Base-by-base conservation (phyloP, 2,888 invertebrate genomes). In the Archips crataeganus region DNA sequence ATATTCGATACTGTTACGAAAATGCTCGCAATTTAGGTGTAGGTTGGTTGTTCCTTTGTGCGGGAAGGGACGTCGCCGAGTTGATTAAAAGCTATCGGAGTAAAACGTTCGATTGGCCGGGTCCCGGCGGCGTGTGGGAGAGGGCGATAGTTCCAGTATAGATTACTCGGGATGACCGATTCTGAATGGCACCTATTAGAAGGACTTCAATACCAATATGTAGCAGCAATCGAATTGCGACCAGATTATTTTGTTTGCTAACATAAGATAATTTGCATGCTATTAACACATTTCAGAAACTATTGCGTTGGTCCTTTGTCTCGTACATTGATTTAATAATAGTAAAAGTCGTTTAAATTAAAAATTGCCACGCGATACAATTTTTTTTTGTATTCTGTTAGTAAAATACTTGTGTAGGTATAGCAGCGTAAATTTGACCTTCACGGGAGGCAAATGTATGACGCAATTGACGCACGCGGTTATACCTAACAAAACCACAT, bases 81-180 rank as follows among this genome's bases (percentile, higher is more conserved):
- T 70, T 74, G 69, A 74, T 74, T 74, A 74, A 70, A 74, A 61
- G 64, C 64, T 49, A 45, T 45, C 36, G 57, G 61, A 60, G 51
- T 69, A 61, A 62, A 11, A 73, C 42, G 69, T 51, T 54, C 60
- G 69, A 72, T 64, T 64, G 68, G 63, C 32, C 15, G 32, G 11
- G 13, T n/a, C 67, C 34, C 63, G 47, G 49, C 54, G 49, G 47
- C 9, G 60, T 34, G 51, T 15, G 59, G 42, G n/a, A 39, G n/a
- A 61, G 45, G n/a, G n/a, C 65, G n/a, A 72, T 61, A 61, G 70
- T 54, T 51, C n/a, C 47, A 54, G 36, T 49, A 39, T 32, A 64
- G 64, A 70, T 69, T 69, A 64, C 60, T 51, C 63, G 54, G 45
- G 51, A 60, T 42, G 42, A 60, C 47, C 39, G 62, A 13, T 13